Percentiles rank a stretch among this genome's conserved stretches.
Evolutionary conservation across 2,113 vertebrate genomes (phyloP).

Genomic region (Dasyurus viverrinus): DNA sequence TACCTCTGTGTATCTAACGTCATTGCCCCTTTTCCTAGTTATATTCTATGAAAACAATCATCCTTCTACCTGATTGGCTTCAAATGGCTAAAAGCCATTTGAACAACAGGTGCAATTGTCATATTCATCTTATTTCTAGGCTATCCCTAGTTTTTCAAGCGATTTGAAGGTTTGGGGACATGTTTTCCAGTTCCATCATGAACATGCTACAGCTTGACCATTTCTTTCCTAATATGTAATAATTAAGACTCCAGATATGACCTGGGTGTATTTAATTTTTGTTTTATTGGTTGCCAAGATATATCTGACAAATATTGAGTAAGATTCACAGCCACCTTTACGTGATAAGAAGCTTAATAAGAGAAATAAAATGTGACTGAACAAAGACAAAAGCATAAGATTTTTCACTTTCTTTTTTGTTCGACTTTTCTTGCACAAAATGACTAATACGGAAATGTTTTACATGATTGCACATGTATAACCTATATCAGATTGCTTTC

Average conservation of each 20-base stretch:
- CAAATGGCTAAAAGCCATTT: neutral
- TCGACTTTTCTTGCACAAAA: no score
- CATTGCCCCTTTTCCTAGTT: neutral
- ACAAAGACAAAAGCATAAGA: no score
- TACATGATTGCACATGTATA: no score
- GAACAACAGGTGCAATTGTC: neutral
- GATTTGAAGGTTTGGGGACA: neutral
- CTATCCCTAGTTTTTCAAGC: neutral
- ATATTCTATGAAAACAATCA: neutral
- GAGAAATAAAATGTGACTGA: neutral
- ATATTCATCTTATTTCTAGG: neutral
- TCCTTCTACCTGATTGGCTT: neutral
- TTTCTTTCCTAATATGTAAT: neutral
- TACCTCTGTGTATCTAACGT: neutral
- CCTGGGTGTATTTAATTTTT: neutral
- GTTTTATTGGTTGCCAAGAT: neutral
- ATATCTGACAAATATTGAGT: neutral
- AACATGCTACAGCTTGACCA: neutral
- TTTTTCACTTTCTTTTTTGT: no score
- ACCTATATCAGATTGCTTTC: no score
- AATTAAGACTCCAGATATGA: neutral
- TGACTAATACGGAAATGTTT: no score
- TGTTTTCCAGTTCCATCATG: neutral
- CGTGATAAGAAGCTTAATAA: neutral
- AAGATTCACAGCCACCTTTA: neutral